These are phyloP conservation scores for Tetrax tetrax DNA, from an alignment of 2,113 vertebrate species.

Conservation along the genomic window DNA sequence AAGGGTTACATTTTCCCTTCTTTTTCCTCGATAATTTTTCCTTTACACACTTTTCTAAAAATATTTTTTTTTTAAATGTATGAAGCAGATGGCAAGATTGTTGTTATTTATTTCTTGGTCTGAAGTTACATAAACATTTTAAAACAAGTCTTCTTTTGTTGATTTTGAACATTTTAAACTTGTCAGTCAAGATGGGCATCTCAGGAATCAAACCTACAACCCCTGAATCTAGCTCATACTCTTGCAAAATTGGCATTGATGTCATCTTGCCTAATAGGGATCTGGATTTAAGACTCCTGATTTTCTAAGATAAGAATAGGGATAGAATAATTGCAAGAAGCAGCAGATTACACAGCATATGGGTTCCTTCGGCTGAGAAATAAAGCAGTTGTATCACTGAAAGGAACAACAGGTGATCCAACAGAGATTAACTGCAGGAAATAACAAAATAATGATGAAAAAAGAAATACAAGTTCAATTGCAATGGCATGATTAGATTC, in stretches of 20 bases:
- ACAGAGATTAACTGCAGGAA: neutral
- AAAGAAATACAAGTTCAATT: neutral
- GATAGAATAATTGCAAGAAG: neutral
- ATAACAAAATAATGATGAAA: neutral
- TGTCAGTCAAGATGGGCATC: neutral
- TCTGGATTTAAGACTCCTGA: neutral
- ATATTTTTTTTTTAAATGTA: neutral
- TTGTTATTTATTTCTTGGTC: conserved; percentile 19
- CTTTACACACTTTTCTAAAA: neutral
- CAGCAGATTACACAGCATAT: neutral
- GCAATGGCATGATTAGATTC: neutral
- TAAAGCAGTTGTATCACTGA: neutral
- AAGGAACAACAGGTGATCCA: conserved; percentile 25
- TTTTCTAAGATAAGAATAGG: neutral
- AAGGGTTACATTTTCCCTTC: neutral
- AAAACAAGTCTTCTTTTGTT: neutral
- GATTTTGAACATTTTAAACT: neutral
- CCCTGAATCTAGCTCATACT: rapidly evolving
- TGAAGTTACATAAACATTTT: neutral
- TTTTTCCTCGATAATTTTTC: neutral
- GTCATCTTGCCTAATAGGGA: neutral
- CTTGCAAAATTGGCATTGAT: neutral
- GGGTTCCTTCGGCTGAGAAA: neutral
- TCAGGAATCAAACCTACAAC: neutral
- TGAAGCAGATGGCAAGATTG: conserved; percentile 30